Base-by-base conservation (phyloP, 1,140 invertebrate species). In the Orussus abietinus region DNA sequence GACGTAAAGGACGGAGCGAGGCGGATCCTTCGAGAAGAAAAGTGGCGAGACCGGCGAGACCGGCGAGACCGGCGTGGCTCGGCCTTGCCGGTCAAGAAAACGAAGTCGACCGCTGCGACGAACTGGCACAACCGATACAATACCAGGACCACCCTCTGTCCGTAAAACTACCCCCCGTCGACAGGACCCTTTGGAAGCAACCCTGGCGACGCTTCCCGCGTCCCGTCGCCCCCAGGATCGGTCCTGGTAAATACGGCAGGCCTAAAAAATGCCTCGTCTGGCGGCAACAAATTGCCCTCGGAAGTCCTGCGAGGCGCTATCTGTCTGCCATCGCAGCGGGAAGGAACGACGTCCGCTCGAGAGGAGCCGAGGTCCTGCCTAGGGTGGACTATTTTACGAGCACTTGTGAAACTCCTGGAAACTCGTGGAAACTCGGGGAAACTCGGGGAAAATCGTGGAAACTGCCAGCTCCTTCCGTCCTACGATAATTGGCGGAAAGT, bases 281-380 rank as follows among this genome's bases (percentile, higher is more conserved):
- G 37, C 20, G 38, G 21, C 30, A 55, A 59, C 57, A 65, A 65
- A 64, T 64, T 64, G 54, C 51, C 11, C n/a, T n/a, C n/a, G n/a
- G n/a, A n/a, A n/a, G n/a, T n/a, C n/a, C n/a, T 30, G 35, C 36
- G 39, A 30, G 47, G 49, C 45, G 26, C 42, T 38, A 45, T 54
- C 47, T 50, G 38, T 32, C 32, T 25, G 22, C 22, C 22, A 6
- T n/a, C 22, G 22, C n/a, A 6, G n/a, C 6, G 22, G 22, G 22
- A 25, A n/a, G n/a, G n/a, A n/a, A n/a, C n/a, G n/a, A n/a, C n/a
- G n/a, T n/a, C n/a, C n/a, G n/a, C n/a, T n/a, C n/a, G n/a, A n/a
- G n/a, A n/a, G n/a, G n/a, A n/a, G n/a, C n/a, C n/a, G n/a, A n/a
- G n/a, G n/a, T n/a, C n/a, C n/a, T n/a, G n/a, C n/a, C n/a, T n/a